Evolutionary conservation across 2,113 vertebrate genomes (phyloP).

Genomic region (Corvus moneduloides): DNA sequence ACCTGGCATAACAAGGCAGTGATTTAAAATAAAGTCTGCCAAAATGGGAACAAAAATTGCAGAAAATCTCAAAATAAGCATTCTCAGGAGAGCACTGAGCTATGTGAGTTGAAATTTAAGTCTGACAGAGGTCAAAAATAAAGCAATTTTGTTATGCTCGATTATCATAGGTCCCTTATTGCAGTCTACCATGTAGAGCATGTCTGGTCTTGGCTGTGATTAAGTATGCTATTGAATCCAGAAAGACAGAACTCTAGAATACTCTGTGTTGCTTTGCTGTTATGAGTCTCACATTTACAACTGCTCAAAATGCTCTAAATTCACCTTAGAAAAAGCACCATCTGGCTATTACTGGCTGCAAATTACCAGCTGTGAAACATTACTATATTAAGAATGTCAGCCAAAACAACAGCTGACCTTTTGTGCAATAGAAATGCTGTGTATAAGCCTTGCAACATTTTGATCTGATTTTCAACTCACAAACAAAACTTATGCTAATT

Average conservation of each 20-base stretch:
- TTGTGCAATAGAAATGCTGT: not conserved
- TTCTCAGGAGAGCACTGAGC: not conserved
- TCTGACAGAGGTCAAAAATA: constrained; percentile 3
- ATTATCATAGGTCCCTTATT: not conserved
- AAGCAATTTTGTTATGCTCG: not conserved
- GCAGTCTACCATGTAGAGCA: not conserved
- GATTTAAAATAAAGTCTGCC: constrained; percentile 6
- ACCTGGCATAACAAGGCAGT: not conserved
- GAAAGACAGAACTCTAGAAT: not conserved
- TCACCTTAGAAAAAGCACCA: constrained; percentile 52
- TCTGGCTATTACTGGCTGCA: constrained; percentile 43
- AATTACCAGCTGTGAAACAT: constrained; percentile 51
- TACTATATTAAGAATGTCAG: constrained; percentile 39
- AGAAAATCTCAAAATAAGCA: constrained; percentile 15
- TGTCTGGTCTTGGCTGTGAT: not conserved
- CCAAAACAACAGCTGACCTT: constrained; percentile 41
- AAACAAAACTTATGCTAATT: not conserved
- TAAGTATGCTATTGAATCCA: not conserved
- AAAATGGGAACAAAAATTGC: not conserved
- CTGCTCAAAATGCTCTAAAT: constrained; percentile 35
- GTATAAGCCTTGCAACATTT: not conserved
- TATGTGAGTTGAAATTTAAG: constrained; percentile 5
- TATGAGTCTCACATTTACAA: not conserved
- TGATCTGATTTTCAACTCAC: not conserved
- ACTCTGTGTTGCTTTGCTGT: not conserved